Base-by-base conservation (phyloP, 2,888 invertebrate species). In the Ellobium chinense region DNA sequence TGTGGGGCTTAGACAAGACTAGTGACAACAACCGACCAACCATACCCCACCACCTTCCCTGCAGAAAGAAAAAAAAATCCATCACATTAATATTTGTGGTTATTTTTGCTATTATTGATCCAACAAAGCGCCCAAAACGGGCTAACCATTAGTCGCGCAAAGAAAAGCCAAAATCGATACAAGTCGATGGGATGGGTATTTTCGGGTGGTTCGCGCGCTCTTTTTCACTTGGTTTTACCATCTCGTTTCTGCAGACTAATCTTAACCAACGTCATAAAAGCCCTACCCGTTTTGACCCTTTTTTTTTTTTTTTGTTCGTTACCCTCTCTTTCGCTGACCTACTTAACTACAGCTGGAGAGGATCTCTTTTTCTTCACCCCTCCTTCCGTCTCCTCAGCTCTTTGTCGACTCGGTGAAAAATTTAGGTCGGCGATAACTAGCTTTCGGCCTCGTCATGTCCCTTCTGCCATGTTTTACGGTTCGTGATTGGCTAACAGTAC, bases 91-190 rank as follows among this genome's bases (percentile, higher is more conserved):
- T n/a, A n/a, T n/a, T n/a, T n/a, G n/a, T n/a, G n/a, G n/a, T n/a
- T n/a, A n/a, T n/a, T n/a, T n/a, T n/a, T 46, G 7, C n/a, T 60
- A 60, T 60, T 60, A 60, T 18, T 60, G 60, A 60, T 60, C 27
- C 12, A 54, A 60, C 60, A n/a, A 46, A 46, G 46, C 7, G 18
- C 46, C 60, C n/a, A 18, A 24, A 65, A 31, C 54, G 24, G 65
- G 31, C 31, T 7, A 31, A 7, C 65, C 65, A 31, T 65, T 65
- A 29, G 65, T 65, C 21, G 5, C 65, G 14, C 65, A 31, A 31
- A 24, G 65, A 29, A 65, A 24, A 31, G 65, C 65, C 21, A 65
- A 65, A 60, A 60, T 60, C 60, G 60, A 60, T 60, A 60, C n/a
- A 24, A 18, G 27, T n/a, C 60, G n/a, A 60, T 60, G 27, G n/a